These are phyloP conservation scores for Ammospiza maritima DNA, from an alignment of 2,797 vertebrate genomes.

Conservation along the genomic window DNA sequence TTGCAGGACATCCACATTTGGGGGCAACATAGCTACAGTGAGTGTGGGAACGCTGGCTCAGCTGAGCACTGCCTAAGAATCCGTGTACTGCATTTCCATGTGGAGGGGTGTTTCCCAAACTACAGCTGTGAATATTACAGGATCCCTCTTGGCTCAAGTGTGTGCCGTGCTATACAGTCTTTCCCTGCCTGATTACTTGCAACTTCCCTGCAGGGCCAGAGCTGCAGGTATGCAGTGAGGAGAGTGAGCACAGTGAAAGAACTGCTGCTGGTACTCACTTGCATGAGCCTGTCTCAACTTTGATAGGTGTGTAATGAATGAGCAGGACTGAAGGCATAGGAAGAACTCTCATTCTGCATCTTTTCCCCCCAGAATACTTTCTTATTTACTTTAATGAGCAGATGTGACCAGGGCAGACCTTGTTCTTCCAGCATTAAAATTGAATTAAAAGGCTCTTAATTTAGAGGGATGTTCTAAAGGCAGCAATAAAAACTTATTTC, in stretches of 20 bases:
- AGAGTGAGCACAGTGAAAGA: not conserved
- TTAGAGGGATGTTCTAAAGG: constrained; percentile 26
- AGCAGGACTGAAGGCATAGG: not conserved
- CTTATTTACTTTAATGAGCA: constrained; percentile 10
- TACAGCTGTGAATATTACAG: accelerated
- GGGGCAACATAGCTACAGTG: not conserved
- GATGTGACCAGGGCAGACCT: constrained; percentile 22
- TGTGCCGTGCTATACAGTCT: not conserved
- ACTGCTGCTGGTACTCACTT: accelerated
- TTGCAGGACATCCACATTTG: not conserved
- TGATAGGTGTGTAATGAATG: not conserved
- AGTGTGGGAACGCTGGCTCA: not conserved
- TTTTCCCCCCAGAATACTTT: not conserved
- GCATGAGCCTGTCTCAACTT: not conserved
- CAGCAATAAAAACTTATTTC: not conserved
- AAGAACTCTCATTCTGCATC: not conserved
- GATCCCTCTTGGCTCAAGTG: not conserved
- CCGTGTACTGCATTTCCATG: accelerated
- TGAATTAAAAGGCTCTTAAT: constrained; percentile 51
- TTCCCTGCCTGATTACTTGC: not conserved
- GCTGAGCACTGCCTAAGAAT: not conserved
- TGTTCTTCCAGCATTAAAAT: constrained; percentile 27
- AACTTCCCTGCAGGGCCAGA: not conserved
- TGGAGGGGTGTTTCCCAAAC: not conserved
- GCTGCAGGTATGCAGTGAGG: not conserved